Conservation (phyloP, 2,888 invertebrate species). For the Eupeodes latifasciatus region DNA sequence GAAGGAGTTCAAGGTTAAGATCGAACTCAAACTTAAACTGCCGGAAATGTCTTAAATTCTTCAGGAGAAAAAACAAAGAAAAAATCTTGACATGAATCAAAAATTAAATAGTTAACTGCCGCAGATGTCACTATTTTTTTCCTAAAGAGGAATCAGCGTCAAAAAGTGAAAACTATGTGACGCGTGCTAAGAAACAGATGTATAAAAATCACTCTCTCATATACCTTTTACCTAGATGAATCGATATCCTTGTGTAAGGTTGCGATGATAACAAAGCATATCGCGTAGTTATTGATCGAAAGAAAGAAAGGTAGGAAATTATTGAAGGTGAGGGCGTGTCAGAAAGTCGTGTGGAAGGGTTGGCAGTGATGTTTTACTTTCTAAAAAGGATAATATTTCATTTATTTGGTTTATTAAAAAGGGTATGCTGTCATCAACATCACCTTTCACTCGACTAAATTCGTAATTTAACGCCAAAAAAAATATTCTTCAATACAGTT, state of each 20-base stretch:
- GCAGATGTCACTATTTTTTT: constrained; percentile 50
- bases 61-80: neutral
- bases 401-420: neutral
- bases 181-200: constrained; percentile 53
- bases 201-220: neutral
- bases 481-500: too few relatives aligned
- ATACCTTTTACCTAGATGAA: neutral
- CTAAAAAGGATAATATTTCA: constrained; percentile 21
- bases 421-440: neutral
- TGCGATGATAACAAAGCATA: constrained; percentile 11
- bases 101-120: neutral
- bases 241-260: constrained; percentile 35
- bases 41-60: constrained; percentile 59
- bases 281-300: constrained; percentile 25
- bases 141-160: constrained; percentile 37
- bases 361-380: constrained; percentile 17
- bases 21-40: constrained; percentile 26
- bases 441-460: neutral
- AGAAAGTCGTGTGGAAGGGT: constrained; percentile 40
- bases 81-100: constrained; percentile 20
- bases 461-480: too few relatives aligned
- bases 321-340: constrained; percentile 42
- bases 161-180: constrained; percentile 62
- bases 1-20: constrained; percentile 66
- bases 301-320: neutral